Percentiles rank a stretch among this genome's conserved stretches.
phyloP scores from a whole-genome alignment of 2,113 vertebrate genomes.

The Eptatretus burgeri region DNA sequence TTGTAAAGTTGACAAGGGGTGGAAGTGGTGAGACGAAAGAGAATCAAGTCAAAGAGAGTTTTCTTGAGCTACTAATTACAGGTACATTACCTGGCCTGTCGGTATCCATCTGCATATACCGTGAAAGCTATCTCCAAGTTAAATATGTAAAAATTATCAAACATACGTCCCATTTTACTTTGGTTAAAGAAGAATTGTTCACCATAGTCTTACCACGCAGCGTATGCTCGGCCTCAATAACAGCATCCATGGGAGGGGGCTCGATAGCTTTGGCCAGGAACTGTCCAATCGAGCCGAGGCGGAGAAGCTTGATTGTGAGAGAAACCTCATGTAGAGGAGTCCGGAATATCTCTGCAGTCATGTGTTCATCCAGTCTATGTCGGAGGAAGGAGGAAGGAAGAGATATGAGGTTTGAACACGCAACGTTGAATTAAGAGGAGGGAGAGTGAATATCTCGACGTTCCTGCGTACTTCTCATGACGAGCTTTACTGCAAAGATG shows the following conservation, averaged over 20 bases:
- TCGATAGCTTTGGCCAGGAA: constrained; percentile 94
- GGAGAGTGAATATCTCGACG: no score
- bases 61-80: no score
- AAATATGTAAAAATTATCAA: no score
- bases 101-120: no score
- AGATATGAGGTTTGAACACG: not conserved
- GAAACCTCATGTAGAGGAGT: constrained; percentile 69
- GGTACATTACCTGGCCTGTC: no score
- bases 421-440: no score
- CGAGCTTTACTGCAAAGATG: constrained; percentile 58
- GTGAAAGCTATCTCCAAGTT: no score
- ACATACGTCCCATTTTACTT: no score
- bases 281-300: constrained; percentile 53
- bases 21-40: no score
- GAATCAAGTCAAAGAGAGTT: no score
- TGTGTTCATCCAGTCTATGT: constrained; percentile 50
- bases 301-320: constrained; percentile 63
- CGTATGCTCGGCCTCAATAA: constrained; percentile 69
- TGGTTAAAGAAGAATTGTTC: no score
- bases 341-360: constrained; percentile 81
- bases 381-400: not conserved
- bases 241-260: constrained; percentile 63
- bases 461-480: constrained; percentile 31
- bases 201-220: constrained; percentile 27
- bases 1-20: no score